phyloP scores from a whole-genome alignment of 92 coral and sea anemone species.

The Montipora capitata region DNA sequence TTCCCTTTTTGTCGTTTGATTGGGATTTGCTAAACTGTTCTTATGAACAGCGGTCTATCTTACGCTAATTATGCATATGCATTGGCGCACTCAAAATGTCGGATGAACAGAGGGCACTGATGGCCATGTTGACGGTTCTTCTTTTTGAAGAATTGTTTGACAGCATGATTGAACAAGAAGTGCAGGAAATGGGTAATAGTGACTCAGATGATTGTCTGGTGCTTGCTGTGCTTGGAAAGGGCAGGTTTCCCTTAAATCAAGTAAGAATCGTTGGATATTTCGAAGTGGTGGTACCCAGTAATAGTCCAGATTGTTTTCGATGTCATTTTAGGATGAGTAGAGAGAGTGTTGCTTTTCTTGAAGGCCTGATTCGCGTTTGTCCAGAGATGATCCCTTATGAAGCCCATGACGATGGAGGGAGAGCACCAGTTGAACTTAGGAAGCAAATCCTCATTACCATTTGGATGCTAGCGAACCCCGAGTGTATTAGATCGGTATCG shows the following conservation, averaged over 20 bases:
- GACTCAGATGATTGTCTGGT: slow-evolving; percentile 32
- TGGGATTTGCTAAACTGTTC: background rate
- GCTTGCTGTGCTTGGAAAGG: slow-evolving; percentile 44
- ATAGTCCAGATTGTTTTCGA: slow-evolving; percentile 27
- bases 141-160: slow-evolving; percentile 34
- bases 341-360: slow-evolving; percentile 30
- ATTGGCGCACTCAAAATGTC: slow-evolving; percentile 24
- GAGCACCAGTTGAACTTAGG: slow-evolving; percentile 55
- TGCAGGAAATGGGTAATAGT: slow-evolving; percentile 17
- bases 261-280: slow-evolving; percentile 50
- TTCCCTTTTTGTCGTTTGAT: background rate
- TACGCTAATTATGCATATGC: background rate
- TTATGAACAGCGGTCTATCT: background rate
- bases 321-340: slow-evolving; percentile 45
- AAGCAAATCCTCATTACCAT: slow-evolving; percentile 63
- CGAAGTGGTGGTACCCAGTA: slow-evolving; percentile 44
- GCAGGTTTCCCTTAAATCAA: slow-evolving; percentile 35
- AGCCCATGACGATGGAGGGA: slow-evolving; percentile 36
- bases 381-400: slow-evolving; percentile 41
- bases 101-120: slow-evolving; percentile 16
- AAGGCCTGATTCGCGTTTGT: slow-evolving; percentile 35
- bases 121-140: background rate
- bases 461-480: slow-evolving; percentile 72
- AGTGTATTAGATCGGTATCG: slow-evolving; percentile 40
- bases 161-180: slow-evolving; percentile 7